A percentile compares a stretch with the other conserved stretches of the same genome.
These are phyloP conservation scores for Stomatorhinus ivindoensis DNA, from an alignment of 2,113 vertebrate species.

Conservation along the genomic window DNA sequence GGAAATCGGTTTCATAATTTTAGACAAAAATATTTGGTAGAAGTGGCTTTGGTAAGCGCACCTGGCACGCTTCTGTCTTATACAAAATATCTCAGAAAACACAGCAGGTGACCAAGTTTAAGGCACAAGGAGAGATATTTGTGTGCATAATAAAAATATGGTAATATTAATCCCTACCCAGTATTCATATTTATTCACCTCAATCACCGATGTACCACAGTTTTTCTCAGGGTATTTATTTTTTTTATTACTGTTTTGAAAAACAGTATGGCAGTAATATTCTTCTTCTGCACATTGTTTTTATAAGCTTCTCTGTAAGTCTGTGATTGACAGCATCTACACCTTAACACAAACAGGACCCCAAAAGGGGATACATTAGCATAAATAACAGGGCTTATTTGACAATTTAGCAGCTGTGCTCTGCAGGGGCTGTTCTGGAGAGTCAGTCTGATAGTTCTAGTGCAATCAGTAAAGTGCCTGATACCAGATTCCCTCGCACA, in stretches of 20 bases:
- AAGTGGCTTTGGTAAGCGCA: background rate
- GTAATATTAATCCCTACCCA: background rate
- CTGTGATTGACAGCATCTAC: conserved; percentile 58
- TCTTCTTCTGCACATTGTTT: background rate
- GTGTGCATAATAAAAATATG: background rate
- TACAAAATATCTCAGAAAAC: background rate
- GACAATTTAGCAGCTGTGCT: conserved; percentile 62
- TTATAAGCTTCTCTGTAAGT: background rate
- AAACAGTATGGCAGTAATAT: background rate
- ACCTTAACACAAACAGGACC: conserved; percentile 48
- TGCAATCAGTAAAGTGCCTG: conserved; percentile 49
- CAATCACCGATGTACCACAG: background rate
- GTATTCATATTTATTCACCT: background rate
- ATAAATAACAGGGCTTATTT: conserved; percentile 57
- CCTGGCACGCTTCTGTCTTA: background rate
- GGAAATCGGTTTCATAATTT: background rate
- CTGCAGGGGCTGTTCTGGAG: conserved; percentile 51
- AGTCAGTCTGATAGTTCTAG: conserved; percentile 54
- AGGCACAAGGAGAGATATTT: background rate
- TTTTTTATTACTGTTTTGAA: background rate
- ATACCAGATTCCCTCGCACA: background rate
- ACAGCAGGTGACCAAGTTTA: background rate
- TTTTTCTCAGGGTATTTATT: background rate
- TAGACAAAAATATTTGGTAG: background rate
- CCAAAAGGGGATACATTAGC: conserved; percentile 58